Evolutionary conservation across 2,113 vertebrate species (phyloP).

Genomic region (Danionella cerebrum): DNA sequence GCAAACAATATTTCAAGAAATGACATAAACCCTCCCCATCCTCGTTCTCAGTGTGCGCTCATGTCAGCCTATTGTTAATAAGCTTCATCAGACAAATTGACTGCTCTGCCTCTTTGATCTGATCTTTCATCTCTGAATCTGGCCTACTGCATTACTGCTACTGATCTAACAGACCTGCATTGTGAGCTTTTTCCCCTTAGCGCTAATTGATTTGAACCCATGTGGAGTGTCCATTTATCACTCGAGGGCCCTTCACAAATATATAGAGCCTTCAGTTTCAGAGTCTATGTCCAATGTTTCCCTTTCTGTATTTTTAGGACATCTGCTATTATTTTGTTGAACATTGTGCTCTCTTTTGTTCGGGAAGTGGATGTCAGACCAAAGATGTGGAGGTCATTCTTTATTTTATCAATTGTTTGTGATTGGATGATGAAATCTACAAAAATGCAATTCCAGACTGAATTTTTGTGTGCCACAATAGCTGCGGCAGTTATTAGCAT

Average conservation of each 20-base stretch:
- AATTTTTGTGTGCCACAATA: constrained; percentile 54
- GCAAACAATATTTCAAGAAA: neutral
- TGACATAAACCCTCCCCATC: neutral
- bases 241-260: constrained; percentile 17
- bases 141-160: neutral
- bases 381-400: constrained; percentile 53
- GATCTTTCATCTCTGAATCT: constrained; percentile 24
- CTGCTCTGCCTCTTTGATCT: constrained; percentile 23
- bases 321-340: neutral
- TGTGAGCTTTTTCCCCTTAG: neutral
- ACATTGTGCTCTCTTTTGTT: constrained; percentile 6
- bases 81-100: constrained; percentile 33
- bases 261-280: neutral
- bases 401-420: constrained; percentile 58
- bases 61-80: constrained; percentile 1
- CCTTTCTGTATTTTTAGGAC: constrained; percentile 7
- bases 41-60: constrained; percentile 5
- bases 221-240: constrained; percentile 15
- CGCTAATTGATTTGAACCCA: constrained; percentile 28
- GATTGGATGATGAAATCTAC: constrained; percentile 66
- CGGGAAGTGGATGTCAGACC: constrained; percentile 47
- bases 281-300: neutral
- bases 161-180: constrained; percentile 7
- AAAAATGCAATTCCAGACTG: constrained; percentile 64
- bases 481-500: constrained; percentile 47